These are phyloP conservation scores for Campaea margaritaria DNA, from an alignment of 2,888 invertebrate species.

Conservation along the genomic window DNA sequence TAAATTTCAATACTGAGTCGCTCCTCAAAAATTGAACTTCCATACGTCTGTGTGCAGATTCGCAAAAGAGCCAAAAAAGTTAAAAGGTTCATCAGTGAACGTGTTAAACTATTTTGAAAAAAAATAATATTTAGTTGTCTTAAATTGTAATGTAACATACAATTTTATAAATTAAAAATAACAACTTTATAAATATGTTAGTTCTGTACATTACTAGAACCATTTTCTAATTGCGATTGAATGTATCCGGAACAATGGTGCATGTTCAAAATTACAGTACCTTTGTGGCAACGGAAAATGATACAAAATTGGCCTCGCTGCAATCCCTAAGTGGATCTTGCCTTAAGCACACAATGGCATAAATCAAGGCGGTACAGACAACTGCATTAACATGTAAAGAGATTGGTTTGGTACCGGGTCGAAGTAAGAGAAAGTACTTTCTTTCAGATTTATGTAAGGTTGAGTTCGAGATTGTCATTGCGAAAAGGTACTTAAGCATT, in stretches of 20 bases:
- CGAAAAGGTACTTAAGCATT: slow-evolving; percentile 6
- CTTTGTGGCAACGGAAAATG: slow-evolving; percentile 32
- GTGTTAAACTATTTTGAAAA: too few species aligned
- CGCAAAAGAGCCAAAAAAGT: too few species aligned
- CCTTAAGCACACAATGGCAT: slow-evolving; percentile 55
- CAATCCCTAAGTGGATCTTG: slow-evolving; percentile 34
- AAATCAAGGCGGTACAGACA: slow-evolving; percentile 57
- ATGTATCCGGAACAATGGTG: slow-evolving; percentile 19
- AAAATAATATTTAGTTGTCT: too few species aligned
- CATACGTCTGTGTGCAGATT: too few species aligned
- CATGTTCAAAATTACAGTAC: slow-evolving; percentile 26
- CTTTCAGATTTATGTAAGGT: not conserved
- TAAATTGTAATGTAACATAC: too few species aligned
- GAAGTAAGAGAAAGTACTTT: not conserved
- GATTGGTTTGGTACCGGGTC: slow-evolving; percentile 7
- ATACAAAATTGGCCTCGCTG: slow-evolving; percentile 29
- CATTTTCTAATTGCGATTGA: slow-evolving; percentile 3
- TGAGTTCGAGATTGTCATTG: not conserved
- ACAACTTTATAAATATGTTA: too few species aligned
- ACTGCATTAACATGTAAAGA: slow-evolving; percentile 27
- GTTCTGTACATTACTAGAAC: slow-evolving; percentile 2
- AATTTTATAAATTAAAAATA: too few species aligned
- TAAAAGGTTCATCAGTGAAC: too few species aligned
- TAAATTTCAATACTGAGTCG: not conserved
- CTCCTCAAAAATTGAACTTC: not conserved